Percentiles rank a stretch among this genome's conserved stretches.
Conservation (phyloP, 2,113 vertebrate genomes). For the Aphyosemion australe region DNA sequence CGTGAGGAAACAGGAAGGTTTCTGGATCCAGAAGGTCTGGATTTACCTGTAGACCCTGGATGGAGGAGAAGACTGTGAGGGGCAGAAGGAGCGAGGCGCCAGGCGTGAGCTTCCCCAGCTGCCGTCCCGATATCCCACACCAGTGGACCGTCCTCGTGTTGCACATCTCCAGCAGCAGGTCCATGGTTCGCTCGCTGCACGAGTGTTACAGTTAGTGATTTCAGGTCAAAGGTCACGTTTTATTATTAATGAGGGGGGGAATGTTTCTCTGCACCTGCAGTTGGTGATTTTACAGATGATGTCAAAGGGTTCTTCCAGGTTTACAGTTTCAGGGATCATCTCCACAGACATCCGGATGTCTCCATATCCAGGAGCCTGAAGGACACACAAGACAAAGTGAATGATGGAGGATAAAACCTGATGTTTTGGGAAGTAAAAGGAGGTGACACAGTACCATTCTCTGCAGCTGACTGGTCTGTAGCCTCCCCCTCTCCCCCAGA, state of each 20-base stretch:
- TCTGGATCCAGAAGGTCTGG: too few relatives aligned
- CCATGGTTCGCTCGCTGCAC: slow-evolving; percentile 96
- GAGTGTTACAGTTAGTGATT: neutral
- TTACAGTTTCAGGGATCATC: slow-evolving; percentile 94
- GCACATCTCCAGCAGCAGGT: slow-evolving; percentile 96
- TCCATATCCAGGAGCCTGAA: slow-evolving; percentile 95
- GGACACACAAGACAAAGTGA: neutral
- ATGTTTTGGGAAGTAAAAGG: neutral
- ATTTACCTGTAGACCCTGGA: slow-evolving; percentile 93
- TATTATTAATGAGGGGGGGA: neutral
- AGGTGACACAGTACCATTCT: slow-evolving; percentile 85
- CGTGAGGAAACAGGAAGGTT: neutral
- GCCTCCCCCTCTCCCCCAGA: slow-evolving; percentile 91
- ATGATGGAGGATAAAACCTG: neutral
- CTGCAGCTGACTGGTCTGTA: slow-evolving; percentile 98
- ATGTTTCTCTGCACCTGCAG: slow-evolving; percentile 86
- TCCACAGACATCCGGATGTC: slow-evolving; percentile 96
- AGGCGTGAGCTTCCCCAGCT: slow-evolving; percentile 92
- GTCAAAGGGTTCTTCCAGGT: slow-evolving; percentile 95
- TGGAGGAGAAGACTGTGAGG: slow-evolving; percentile 89
- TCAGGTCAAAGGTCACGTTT: neutral
- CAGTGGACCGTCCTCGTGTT: slow-evolving; percentile 94
- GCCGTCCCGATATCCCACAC: slow-evolving; percentile 94
- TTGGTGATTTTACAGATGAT: slow-evolving; percentile 99
- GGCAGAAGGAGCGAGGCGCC: slow-evolving; percentile 90